Conservation (phyloP, 2,113 vertebrate genomes). For the Cisticola juncidis region DNA sequence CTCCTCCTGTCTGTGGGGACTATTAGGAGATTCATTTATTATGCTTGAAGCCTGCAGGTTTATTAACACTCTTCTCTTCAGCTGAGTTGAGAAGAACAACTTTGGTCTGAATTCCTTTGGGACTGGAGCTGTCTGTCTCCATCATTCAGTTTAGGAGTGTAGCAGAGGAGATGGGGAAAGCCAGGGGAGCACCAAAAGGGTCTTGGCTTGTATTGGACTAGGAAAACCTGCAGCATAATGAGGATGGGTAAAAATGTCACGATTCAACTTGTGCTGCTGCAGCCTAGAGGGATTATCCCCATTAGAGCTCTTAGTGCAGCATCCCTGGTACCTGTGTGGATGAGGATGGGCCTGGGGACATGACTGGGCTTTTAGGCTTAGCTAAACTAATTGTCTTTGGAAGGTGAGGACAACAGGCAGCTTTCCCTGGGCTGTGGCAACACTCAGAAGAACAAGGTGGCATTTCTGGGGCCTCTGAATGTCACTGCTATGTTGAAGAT, state of each 20-base stretch:
- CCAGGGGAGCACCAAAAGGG: not conserved
- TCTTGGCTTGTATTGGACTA: not conserved
- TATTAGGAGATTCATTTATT: conserved; percentile 46
- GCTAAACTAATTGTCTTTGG: not conserved
- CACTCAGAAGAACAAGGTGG: not conserved
- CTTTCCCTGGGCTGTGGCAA: not conserved
- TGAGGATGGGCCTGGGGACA: not conserved
- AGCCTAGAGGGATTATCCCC: not conserved
- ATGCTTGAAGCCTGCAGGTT: conserved; percentile 23
- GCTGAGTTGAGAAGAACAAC: conserved; percentile 53
- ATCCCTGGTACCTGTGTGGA: not conserved
- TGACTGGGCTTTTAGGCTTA: not conserved
- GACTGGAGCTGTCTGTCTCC: not conserved
- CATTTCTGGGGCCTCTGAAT: not conserved
- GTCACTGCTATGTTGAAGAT: not conserved
- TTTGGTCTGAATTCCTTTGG: conserved; percentile 62
- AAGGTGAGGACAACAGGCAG: not conserved
- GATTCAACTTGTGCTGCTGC: not conserved
- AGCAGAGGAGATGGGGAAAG: not conserved
- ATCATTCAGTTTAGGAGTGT: not conserved
- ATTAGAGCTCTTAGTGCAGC: not conserved
- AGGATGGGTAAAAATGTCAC: not conserved
- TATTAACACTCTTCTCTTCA: conserved; percentile 52
- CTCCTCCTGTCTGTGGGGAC: not conserved
- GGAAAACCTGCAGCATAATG: not conserved